Percentiles rank a stretch among this genome's conserved stretches.
Conservation (phyloP, 2,888 invertebrate genomes). For the Scaptomyza polygonia region DNA sequence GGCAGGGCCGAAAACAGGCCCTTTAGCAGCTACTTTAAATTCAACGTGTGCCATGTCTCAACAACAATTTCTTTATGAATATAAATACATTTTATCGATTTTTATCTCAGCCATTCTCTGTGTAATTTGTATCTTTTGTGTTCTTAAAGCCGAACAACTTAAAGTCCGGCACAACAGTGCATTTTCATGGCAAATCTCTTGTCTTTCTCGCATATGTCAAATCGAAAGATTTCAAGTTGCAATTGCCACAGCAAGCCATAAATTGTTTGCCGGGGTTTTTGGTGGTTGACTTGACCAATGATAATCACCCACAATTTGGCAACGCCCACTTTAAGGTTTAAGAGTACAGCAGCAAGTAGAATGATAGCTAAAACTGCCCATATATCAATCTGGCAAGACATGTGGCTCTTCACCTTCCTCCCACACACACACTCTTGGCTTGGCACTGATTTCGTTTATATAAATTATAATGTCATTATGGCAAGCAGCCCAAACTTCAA, state of each 20-base stretch:
- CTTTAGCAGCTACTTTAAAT: constrained; percentile 74
- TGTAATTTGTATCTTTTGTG: constrained; percentile 37
- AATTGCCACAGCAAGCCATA: constrained; percentile 63
- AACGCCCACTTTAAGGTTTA: constrained; percentile 50
- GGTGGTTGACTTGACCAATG: constrained; percentile 43
- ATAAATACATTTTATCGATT: constrained; percentile 74
- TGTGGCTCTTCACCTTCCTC: constrained; percentile 29
- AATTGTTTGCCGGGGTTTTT: constrained; percentile 59
- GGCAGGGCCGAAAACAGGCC: constrained; percentile 10
- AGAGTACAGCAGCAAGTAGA: constrained; percentile 33
- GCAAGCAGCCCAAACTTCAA: constrained; percentile 58
- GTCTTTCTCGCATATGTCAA: constrained; percentile 80
- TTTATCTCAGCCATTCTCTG: constrained; percentile 43
- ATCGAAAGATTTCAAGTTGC: constrained; percentile 46
- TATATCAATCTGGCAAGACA: constrained; percentile 70
- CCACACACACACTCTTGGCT: constrained; percentile 15
- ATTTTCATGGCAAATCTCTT: constrained; percentile 71
- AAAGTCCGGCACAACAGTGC: constrained; percentile 52
- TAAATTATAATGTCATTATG: constrained; percentile 83
- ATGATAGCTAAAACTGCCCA: constrained; percentile 54
- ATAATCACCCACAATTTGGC: constrained; percentile 54
- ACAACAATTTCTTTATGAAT: constrained; percentile 71
- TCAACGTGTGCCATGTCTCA: constrained; percentile 63
- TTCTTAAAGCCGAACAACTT: constrained; percentile 38
- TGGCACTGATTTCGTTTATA: constrained; percentile 80